These are phyloP conservation scores for Crypturellus undulatus DNA, from an alignment of 2,113 vertebrate genomes.

Conservation along the genomic window DNA sequence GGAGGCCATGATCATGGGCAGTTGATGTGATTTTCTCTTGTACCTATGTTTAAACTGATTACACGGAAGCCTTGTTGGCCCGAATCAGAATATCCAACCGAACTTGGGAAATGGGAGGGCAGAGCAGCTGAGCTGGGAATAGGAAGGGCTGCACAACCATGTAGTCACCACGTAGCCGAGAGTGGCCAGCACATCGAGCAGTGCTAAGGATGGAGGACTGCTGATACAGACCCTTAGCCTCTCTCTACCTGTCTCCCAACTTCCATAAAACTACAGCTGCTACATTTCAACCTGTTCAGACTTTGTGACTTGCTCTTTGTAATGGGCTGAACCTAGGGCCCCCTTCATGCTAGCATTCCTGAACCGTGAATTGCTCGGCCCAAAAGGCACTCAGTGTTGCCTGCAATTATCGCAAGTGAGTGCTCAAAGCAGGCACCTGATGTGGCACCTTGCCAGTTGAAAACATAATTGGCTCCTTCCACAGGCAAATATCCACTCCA, in stretches of 20 bases:
- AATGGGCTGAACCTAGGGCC: slow-evolving; percentile 49
- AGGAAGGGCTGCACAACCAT: background rate
- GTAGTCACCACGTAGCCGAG: background rate
- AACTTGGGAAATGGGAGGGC: background rate
- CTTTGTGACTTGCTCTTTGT: slow-evolving; percentile 8
- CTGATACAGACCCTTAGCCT: background rate
- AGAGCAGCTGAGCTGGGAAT: background rate
- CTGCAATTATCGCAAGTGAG: slow-evolving; percentile 69
- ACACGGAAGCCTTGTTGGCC: background rate
- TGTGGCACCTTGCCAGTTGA: slow-evolving; percentile 31
- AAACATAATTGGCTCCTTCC: slow-evolving; percentile 58
- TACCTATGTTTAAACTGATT: background rate
- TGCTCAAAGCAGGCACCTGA: slow-evolving; percentile 64
- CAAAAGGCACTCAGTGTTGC: slow-evolving; percentile 58
- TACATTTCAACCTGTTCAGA: background rate
- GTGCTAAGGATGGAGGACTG: background rate
- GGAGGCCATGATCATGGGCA: background rate
- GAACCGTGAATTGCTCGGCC: slow-evolving; percentile 57
- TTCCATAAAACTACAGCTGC: background rate
- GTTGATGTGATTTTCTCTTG: background rate
- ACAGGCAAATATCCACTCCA: slow-evolving; percentile 40
- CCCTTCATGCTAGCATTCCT: slow-evolving; percentile 49
- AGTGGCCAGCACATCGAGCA: background rate
- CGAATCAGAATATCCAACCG: background rate
- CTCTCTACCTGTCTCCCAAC: background rate